A percentile compares a stretch with the other conserved stretches of the same genome.
Conservation (phyloP, 1,140 invertebrate genomes). For the Galendromus occidentalis region DNA sequence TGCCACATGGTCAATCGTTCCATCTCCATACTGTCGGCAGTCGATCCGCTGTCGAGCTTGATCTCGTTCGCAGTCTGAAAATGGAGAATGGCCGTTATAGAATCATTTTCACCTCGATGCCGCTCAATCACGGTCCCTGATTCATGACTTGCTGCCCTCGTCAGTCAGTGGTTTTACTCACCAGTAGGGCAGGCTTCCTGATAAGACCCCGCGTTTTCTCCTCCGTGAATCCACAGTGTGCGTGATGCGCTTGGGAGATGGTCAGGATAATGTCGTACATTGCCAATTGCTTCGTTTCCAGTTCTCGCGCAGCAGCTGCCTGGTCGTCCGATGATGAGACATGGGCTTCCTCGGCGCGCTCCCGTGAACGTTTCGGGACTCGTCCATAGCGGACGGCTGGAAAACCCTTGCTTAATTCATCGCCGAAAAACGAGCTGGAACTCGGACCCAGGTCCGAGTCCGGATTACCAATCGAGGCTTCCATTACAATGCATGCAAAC, state of each 20-base stretch:
- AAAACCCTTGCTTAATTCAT: conserved; percentile 12
- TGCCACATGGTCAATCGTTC: conserved; percentile 30
- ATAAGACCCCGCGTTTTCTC: conserved; percentile 49
- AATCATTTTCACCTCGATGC: background rate
- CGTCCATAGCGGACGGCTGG: conserved; percentile 83
- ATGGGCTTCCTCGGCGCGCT: conserved; percentile 40
- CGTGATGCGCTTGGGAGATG: conserved; percentile 70
- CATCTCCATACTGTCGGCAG: conserved; percentile 26
- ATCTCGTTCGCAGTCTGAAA: conserved; percentile 24
- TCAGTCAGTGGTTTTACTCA: conserved; percentile 26
- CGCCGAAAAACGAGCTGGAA: no score
- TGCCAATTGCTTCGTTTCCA: conserved; percentile 35
- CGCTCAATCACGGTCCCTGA: background rate
- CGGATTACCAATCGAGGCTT: no score
- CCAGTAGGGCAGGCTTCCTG: conserved; percentile 46
- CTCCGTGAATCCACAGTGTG: conserved; percentile 71
- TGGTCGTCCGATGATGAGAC: conserved; percentile 24
- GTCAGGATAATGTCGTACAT: conserved; percentile 67
- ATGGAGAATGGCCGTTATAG: background rate
- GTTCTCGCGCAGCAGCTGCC: conserved; percentile 18
- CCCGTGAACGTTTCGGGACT: conserved; percentile 75
- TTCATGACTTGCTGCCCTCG: conserved; percentile 18
- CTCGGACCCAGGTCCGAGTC: no score
- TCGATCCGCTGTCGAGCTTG: conserved; percentile 19
- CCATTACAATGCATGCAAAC: no score